Conservation (phyloP, 2,113 vertebrate genomes). For the Illadopsis cleaveri region DNA sequence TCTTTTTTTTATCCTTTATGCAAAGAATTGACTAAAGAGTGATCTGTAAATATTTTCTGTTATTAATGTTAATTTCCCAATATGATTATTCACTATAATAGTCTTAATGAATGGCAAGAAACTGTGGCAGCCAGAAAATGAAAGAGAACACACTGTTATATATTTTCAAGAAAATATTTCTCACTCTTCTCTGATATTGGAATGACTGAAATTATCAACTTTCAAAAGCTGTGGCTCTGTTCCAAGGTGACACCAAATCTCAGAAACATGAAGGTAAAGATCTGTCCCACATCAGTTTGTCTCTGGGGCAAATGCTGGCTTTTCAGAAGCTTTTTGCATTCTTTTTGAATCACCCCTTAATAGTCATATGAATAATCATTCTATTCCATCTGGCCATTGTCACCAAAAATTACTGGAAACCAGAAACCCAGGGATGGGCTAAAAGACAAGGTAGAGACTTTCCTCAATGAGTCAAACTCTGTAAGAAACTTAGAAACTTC, state of each 20-base stretch:
- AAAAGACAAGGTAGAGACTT: background rate
- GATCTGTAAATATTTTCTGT: background rate
- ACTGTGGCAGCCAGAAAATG: background rate
- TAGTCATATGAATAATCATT: background rate
- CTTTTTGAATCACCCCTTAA: background rate
- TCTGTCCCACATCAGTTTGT: background rate
- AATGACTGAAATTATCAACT: background rate
- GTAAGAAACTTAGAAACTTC: background rate
- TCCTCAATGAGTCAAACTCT: background rate
- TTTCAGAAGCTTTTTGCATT: background rate
- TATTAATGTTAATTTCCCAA: background rate
- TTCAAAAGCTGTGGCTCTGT: background rate
- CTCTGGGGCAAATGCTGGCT: background rate
- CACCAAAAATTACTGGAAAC: background rate
- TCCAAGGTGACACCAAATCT: background rate
- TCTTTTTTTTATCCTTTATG: background rate
- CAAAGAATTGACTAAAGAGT: background rate
- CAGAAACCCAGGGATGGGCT: background rate
- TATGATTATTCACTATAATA: background rate
- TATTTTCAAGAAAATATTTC: background rate
- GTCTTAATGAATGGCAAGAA: background rate
- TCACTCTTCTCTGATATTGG: background rate
- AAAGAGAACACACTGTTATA: background rate
- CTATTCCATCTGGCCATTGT: background rate
- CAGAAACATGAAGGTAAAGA: background rate